Conservation (phyloP, 2,113 vertebrate genomes). For the Scalopus aquaticus region DNA sequence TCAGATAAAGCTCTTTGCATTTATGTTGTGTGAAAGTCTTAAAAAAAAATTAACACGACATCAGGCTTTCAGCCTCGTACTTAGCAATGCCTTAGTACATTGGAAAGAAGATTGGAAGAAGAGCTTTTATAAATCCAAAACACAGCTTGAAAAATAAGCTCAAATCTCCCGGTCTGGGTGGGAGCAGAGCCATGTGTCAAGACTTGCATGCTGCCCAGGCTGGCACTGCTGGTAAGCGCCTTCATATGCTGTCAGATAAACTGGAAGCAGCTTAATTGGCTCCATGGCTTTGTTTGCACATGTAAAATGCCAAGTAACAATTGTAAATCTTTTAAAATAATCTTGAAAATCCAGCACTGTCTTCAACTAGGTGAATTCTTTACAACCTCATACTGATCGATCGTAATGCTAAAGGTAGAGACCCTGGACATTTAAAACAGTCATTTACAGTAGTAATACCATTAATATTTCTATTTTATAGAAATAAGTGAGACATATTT, state of each 20-base stretch:
- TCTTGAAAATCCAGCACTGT: not conserved
- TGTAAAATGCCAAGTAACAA: not conserved
- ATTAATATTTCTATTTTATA: not conserved
- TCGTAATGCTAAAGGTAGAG: not conserved
- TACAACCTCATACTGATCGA: not conserved
- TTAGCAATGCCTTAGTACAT: not conserved
- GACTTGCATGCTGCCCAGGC: not conserved
- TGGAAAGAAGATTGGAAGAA: not conserved
- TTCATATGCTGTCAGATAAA: not conserved
- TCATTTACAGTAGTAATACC: not conserved
- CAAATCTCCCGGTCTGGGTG: not conserved
- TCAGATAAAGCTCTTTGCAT: not conserved
- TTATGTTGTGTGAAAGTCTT: constrained; percentile 42
- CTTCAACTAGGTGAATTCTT: not conserved
- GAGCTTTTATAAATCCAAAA: not conserved
- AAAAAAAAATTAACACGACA: not conserved
- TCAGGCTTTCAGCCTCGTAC: not conserved
- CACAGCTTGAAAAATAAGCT: constrained; percentile 8
- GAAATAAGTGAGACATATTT: not conserved
- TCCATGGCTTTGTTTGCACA: not conserved
- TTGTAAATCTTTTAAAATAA: constrained; percentile 12
- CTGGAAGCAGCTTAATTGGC: not conserved
- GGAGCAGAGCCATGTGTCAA: not conserved
- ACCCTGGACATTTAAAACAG: not conserved
- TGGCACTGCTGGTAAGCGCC: not conserved